These are phyloP conservation scores for Styela clava DNA, from an alignment of 23 tunicate genomes.

Conservation along the genomic window DNA sequence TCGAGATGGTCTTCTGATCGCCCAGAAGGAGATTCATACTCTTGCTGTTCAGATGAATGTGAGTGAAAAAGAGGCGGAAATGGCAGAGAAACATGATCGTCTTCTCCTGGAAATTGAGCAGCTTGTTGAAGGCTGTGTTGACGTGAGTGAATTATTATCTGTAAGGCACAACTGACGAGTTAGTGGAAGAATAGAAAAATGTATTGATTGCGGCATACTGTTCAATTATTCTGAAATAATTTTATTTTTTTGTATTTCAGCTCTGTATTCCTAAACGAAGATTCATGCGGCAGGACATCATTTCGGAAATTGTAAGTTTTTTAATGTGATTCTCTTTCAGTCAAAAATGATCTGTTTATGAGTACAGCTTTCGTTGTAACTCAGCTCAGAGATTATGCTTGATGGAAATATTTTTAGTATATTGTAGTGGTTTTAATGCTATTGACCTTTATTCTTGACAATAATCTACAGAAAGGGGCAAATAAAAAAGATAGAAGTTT, in stretches of 20 bases:
- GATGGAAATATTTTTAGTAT: no score
- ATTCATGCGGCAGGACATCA: conserved; percentile 73
- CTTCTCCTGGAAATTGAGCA: conserved; percentile 73
- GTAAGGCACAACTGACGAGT: no score
- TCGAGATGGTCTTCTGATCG: conserved; percentile 47
- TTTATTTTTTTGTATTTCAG: not conserved
- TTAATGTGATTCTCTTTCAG: no score
- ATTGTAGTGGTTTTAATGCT: no score
- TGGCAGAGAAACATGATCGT: conserved; percentile 42
- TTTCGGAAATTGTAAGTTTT: conserved; percentile 67
- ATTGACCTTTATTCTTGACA: no score
- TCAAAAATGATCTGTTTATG: no score
- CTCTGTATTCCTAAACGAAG: conserved; percentile 40
- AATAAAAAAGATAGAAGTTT: conserved; percentile 79
- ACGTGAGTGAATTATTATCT: conserved; percentile 40
- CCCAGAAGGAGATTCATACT: conserved; percentile 76
- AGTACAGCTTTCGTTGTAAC: no score
- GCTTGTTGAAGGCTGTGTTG: conserved; percentile 58
- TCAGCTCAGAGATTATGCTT: no score
- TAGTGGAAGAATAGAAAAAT: no score
- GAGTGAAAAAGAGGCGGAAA: conserved; percentile 73
- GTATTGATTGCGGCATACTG: no score
- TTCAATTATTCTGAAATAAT: not conserved
- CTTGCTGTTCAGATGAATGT: conserved; percentile 83
- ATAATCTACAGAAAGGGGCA: conserved; percentile 43